These are phyloP conservation scores for Ceramica pisi DNA, from an alignment of 2,888 invertebrate genomes.

Conservation along the genomic window DNA sequence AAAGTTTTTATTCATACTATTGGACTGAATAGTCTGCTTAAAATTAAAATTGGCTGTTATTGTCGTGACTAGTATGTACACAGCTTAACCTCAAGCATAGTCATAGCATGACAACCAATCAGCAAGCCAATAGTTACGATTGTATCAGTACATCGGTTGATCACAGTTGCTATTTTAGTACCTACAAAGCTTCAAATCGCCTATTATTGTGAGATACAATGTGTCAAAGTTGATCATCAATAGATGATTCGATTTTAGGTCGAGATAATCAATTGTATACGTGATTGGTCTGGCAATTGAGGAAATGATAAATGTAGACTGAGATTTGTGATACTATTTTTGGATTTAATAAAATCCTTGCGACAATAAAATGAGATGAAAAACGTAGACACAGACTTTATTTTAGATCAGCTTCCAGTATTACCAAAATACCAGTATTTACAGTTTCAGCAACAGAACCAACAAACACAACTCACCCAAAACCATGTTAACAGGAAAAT, in stretches of 20 bases:
- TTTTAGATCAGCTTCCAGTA: too few species aligned
- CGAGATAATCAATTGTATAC: neutral
- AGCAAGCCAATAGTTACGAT: neutral
- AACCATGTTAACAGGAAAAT: neutral
- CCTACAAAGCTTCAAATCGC: neutral
- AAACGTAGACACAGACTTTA: too few species aligned
- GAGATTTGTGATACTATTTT: too few species aligned
- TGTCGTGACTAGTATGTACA: too few species aligned
- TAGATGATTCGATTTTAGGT: slow-evolving; percentile 9
- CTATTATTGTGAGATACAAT: slow-evolving; percentile 24
- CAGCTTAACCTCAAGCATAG: neutral
- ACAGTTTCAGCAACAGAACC: neutral
- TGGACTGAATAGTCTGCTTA: too few species aligned
- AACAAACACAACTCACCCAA: neutral
- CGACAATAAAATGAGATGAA: too few species aligned
- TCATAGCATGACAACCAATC: neutral
- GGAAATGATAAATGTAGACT: too few species aligned
- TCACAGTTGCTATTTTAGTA: slow-evolving; percentile 2
- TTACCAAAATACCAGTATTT: too few species aligned
- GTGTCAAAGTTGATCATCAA: slow-evolving; percentile 2
- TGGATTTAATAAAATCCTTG: too few species aligned
- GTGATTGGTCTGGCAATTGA: neutral
- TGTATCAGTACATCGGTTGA: neutral
- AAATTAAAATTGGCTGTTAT: too few species aligned
- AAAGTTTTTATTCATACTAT: too few species aligned